These are phyloP conservation scores for Allenopithecus nigroviridis DNA, from an alignment of 2,797 vertebrate genomes.

Conservation along the genomic window DNA sequence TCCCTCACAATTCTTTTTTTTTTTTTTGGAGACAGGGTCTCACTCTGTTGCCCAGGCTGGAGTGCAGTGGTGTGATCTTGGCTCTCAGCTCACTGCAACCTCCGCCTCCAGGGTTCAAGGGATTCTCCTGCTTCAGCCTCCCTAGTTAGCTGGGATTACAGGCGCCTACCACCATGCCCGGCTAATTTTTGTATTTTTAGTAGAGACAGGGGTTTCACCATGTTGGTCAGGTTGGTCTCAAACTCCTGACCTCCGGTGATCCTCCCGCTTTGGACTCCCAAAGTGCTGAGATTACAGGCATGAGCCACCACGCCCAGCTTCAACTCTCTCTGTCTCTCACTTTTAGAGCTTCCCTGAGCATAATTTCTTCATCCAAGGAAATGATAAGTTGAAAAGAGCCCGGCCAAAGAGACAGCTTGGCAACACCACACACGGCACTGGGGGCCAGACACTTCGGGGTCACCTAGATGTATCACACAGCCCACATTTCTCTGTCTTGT, in stretches of 20 bases:
- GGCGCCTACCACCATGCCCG: rapidly evolving
- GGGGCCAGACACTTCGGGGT: neutral
- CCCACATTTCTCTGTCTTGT: neutral
- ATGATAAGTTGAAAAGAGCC: neutral
- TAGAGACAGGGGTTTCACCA: neutral
- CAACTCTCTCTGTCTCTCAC: neutral
- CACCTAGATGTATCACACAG: neutral
- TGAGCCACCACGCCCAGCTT: rapidly evolving
- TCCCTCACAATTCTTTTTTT: neutral
- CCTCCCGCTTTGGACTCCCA: neutral
- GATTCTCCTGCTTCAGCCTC: neutral
- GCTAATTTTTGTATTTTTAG: neutral
- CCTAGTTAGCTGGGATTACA: neutral
- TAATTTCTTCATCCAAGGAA: neutral
- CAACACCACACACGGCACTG: neutral
- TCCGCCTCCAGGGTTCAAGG: neutral
- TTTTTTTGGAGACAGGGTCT: neutral
- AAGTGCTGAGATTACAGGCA: neutral
- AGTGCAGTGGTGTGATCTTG: neutral
- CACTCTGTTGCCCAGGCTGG: neutral
- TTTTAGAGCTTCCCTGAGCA: neutral
- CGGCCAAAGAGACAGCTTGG: neutral
- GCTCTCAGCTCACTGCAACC: neutral
- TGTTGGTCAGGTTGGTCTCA: neutral
- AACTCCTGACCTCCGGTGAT: neutral